These are phyloP conservation scores for Lepeophtheirus nordmannii DNA, from an alignment of 2,888 invertebrate species.

Conservation along the genomic window DNA sequence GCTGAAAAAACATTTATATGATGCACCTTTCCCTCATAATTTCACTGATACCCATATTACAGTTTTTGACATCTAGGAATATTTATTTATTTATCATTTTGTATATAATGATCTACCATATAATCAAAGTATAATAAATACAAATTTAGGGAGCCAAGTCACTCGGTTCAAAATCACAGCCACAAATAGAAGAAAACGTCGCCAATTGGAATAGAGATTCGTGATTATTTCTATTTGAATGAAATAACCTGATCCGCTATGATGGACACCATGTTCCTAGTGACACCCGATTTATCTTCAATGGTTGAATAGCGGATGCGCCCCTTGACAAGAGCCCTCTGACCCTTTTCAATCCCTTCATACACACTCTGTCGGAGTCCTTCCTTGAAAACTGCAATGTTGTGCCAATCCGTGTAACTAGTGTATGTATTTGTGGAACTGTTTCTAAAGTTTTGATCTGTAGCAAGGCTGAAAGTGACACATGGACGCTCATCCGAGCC, in stretches of 20 bases:
- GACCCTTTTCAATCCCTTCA: constrained; percentile 66
- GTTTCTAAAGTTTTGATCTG: constrained; percentile 55
- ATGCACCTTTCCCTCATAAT: too few relatives aligned
- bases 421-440: constrained; percentile 35
- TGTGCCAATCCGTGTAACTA: constrained; percentile 84
- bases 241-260: constrained; percentile 76
- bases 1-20: too few relatives aligned
- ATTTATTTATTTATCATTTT: too few relatives aligned
- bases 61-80: too few relatives aligned
- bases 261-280: constrained; percentile 55
- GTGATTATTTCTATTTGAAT: constrained; percentile 36
- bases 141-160: too few relatives aligned
- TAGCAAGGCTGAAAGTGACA: constrained; percentile 72
- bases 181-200: too few relatives aligned
- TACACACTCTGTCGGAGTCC: constrained; percentile 59
- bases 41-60: too few relatives aligned
- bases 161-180: too few relatives aligned
- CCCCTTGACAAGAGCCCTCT: constrained; percentile 64
- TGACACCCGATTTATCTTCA: constrained; percentile 51
- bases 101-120: too few relatives aligned
- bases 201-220: too few relatives aligned
- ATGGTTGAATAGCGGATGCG: constrained; percentile 56
- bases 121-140: too few relatives aligned
- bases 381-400: constrained; percentile 70
- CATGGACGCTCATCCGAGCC: constrained; percentile 69